These are phyloP conservation scores for Odobenus rosmarus DNA, from an alignment of 2,113 vertebrate species.

Conservation along the genomic window DNA sequence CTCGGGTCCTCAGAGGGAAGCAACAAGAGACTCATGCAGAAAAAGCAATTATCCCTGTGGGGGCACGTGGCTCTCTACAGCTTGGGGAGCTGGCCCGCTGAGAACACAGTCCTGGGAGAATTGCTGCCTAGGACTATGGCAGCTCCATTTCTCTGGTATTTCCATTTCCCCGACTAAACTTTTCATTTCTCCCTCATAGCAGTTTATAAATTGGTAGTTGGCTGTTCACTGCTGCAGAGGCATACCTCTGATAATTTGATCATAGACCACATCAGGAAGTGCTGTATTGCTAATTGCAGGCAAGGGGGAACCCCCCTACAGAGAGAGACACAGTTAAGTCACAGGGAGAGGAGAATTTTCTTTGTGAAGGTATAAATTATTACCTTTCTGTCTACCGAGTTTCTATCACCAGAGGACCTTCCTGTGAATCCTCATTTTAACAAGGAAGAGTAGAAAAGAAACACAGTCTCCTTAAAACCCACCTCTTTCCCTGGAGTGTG, in stretches of 20 bases:
- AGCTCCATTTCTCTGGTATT: background rate
- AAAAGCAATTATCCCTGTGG: conserved; percentile 74
- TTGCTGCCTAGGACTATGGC: background rate
- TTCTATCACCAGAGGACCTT: background rate
- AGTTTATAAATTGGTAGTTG: conserved; percentile 43
- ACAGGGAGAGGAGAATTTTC: conserved; percentile 50
- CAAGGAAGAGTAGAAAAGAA: background rate
- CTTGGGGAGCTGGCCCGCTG: conserved; percentile 64
- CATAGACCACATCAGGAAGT: background rate
- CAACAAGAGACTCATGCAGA: conserved; percentile 69
- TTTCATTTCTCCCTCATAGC: conserved; percentile 22
- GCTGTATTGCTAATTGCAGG: conserved; percentile 48
- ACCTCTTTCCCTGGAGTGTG: background rate
- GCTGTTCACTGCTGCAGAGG: background rate
- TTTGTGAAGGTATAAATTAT: conserved; percentile 40
- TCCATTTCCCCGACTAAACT: background rate
- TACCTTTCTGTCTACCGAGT: background rate
- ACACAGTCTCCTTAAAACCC: background rate
- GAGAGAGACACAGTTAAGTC: conserved; percentile 13
- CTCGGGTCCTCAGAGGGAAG: conserved; percentile 62
- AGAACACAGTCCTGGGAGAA: conserved; percentile 33
- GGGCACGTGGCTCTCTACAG: conserved; percentile 50
- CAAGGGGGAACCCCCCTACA: background rate
- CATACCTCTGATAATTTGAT: conserved; percentile 65
- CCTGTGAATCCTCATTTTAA: conserved; percentile 39